Conservation (phyloP, 2,797 vertebrate species). For the Cebuella pygmaea region DNA sequence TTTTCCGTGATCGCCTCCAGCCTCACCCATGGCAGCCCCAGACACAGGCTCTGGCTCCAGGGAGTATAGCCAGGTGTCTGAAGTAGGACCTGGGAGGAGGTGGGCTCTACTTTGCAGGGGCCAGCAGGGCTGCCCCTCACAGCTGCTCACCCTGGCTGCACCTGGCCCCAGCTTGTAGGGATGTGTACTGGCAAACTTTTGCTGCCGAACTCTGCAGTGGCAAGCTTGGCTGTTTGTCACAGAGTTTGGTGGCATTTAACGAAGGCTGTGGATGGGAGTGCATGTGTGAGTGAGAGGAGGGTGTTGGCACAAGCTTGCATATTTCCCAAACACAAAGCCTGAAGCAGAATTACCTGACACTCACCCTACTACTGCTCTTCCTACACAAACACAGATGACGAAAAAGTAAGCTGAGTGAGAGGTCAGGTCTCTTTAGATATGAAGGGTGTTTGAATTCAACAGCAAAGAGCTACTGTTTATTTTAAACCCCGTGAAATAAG, state of each 20-base stretch:
- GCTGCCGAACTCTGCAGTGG: background rate
- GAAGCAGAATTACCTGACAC: background rate
- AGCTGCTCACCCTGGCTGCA: background rate
- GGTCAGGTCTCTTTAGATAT: slow-evolving; percentile 44
- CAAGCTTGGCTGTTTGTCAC: background rate
- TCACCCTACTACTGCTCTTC: background rate
- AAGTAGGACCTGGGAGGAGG: background rate
- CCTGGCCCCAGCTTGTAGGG: background rate
- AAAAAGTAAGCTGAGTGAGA: slow-evolving; percentile 19
- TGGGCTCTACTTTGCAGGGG: background rate
- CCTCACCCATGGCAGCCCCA: background rate
- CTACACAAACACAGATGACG: background rate
- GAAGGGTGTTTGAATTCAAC: slow-evolving; percentile 11
- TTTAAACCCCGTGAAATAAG: background rate
- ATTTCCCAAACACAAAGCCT: background rate
- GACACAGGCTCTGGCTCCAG: background rate
- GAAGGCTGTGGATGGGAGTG: background rate
- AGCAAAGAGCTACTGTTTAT: background rate
- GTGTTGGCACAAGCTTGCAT: background rate
- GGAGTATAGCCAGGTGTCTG: background rate
- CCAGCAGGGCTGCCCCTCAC: background rate
- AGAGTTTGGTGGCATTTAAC: background rate
- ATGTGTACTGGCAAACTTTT: background rate
- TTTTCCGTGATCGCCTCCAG: background rate
- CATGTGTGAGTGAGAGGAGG: background rate